Base-by-base conservation (phyloP, 2,797 vertebrate species). In the Distichodus sexfasciatus region DNA sequence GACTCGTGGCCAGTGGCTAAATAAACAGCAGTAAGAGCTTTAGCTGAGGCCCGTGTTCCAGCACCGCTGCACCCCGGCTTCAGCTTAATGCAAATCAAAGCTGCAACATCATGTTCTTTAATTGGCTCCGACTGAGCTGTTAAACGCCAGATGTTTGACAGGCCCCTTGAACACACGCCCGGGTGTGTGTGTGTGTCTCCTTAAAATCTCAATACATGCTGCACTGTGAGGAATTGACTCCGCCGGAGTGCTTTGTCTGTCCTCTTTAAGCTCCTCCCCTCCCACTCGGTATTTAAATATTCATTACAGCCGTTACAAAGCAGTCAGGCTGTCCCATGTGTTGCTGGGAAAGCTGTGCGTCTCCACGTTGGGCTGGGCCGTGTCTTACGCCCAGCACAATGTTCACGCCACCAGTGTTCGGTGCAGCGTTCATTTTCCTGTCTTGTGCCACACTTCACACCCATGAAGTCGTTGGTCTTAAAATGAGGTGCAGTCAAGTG, bases 131-230 rank as follows among this genome's bases (percentile, higher is more conserved):
- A 95, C 90, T 89, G 92, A 95, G 94, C 93, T 94, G 90, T 97
- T 96, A 95, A 96, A 94, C 86, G 90, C 95, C 94, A 98, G 95
- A 95, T 98, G 94, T 93, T 95, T 94, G 89, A 92, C 93, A 91
- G 87, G 84, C 83, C 83, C 78, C 86, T 83, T 84, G 88, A 90
- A 88, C 85, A 86, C 85, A 82, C 88, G 83, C 54, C 21, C 38
- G 31, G 29, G 64, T 48, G 62, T 43, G 50, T 66, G 50, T 50
- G 38, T 41, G 50, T 57, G 15, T 36, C 43, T 38, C 21, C 14
- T 24, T 55, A 24, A 63, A 61, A 51, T 66, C 65, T 66, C 21
- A 23, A 71, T 66, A 70, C 59, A 74, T 29, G 23, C 43, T 38
- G 48, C 57, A 70, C 53, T 55, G 46, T 53, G 65, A 72, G 46